These are phyloP conservation scores for Ammospiza maritima DNA, from an alignment of 2,797 vertebrate genomes.

Conservation along the genomic window DNA sequence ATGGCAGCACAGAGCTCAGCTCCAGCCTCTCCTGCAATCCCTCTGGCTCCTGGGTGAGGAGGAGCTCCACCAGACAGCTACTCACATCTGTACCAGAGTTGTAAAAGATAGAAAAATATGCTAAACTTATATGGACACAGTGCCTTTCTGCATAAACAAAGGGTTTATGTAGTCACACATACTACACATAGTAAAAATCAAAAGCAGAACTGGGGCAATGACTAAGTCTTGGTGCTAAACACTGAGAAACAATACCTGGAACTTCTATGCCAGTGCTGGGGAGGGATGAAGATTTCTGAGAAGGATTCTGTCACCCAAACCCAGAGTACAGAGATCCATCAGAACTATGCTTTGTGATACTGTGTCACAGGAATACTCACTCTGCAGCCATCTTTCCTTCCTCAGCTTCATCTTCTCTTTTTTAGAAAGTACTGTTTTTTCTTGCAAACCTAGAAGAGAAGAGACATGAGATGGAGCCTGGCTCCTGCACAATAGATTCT, in stretches of 20 bases:
- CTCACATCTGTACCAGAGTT: background rate
- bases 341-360: background rate
- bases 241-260: background rate
- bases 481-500: background rate
- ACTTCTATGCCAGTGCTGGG: background rate
- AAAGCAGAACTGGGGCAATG: background rate
- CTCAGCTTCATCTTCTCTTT: slow-evolving; percentile 81
- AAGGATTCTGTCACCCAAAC: background rate
- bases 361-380: slow-evolving; percentile 54
- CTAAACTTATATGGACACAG: background rate
- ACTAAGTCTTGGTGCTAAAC: background rate
- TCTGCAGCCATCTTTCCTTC: slow-evolving; percentile 79
- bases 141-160: background rate
- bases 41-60: background rate
- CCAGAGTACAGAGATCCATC: background rate
- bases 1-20: background rate
- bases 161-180: background rate
- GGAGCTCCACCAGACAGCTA: background rate
- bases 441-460: slow-evolving; percentile 64
- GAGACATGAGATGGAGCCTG: background rate
- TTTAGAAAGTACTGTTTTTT: slow-evolving; percentile 72
- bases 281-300: background rate
- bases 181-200: background rate
- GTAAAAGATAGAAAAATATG: background rate
- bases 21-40: background rate